Evolutionary conservation across 2,888 invertebrate genomes (phyloP).

Genomic region (Anodontia alba): DNA sequence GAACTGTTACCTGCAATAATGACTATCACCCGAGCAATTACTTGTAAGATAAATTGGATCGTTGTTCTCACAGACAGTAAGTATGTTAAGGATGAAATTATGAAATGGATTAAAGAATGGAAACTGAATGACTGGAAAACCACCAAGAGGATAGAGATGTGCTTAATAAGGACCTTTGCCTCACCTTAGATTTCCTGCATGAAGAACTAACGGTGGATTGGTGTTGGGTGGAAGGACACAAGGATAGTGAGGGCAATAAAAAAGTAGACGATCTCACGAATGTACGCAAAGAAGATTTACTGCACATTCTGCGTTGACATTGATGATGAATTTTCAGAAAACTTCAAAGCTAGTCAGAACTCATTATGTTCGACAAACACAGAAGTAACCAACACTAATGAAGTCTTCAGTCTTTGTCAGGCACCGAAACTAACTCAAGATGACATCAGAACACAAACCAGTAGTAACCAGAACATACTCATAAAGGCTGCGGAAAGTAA

Average conservation of each 20-base stretch:
- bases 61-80: too few species aligned
- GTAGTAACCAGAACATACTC: not conserved
- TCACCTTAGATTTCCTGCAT: not conserved
- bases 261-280: too few species aligned
- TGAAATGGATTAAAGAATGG: too few species aligned
- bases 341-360: not conserved
- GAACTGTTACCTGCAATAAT: too few species aligned
- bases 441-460: not conserved
- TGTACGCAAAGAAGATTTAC: not conserved
- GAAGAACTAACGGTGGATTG: too few species aligned
- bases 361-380: not conserved
- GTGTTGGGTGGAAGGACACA: too few species aligned
- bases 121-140: too few species aligned
- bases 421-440: not conserved
- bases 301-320: constrained; percentile 3
- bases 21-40: too few species aligned
- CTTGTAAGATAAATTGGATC: too few species aligned
- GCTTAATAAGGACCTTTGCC: not conserved
- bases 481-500: not conserved
- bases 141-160: not conserved
- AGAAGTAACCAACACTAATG: too few species aligned
- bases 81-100: too few species aligned
- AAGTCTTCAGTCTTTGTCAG: not conserved
- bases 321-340: not conserved
- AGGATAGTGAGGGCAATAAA: too few species aligned